A percentile compares a stretch with the other conserved stretches of the same genome.
Evolutionary conservation across 2,888 invertebrate species (phyloP).

Genomic region (Xestia xanthographa): DNA sequence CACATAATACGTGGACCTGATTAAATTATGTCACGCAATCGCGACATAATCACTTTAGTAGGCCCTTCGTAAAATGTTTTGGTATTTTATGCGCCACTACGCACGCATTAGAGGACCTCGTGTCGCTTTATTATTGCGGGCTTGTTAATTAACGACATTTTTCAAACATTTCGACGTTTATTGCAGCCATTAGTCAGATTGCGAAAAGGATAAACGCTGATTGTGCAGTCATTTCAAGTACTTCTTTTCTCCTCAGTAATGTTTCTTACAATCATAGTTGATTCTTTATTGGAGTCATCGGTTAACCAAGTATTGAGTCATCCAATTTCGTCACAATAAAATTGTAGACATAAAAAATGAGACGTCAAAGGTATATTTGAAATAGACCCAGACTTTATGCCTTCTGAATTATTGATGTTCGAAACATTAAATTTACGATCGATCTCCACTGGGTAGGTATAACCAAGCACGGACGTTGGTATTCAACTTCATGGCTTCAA

Average conservation of each 20-base stretch:
- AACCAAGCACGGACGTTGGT: slow-evolving; percentile 49
- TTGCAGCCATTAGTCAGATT: slow-evolving; percentile 42
- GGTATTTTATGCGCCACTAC: slow-evolving; percentile 60
- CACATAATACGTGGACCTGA: slow-evolving; percentile 67
- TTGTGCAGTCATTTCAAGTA: slow-evolving; percentile 8
- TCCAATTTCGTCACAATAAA: neutral
- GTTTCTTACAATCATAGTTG: neutral
- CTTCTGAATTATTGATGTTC: slow-evolving; percentile 58
- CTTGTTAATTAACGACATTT: slow-evolving; percentile 53
- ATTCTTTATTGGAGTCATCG: slow-evolving; percentile 6
- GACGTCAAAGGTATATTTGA: neutral
- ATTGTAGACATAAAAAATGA: slow-evolving; percentile 2
- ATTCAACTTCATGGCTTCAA: slow-evolving; percentile 59
- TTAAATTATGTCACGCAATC: slow-evolving; percentile 77
- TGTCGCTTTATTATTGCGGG: slow-evolving; percentile 43
- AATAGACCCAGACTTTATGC: slow-evolving; percentile 26
- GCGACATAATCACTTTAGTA: slow-evolving; percentile 71
- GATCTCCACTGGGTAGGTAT: slow-evolving; percentile 28
- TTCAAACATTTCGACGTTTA: slow-evolving; percentile 32
- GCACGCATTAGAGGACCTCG: slow-evolving; percentile 52
- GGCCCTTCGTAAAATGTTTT: slow-evolving; percentile 67
- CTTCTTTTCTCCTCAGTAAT: neutral
- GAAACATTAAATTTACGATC: slow-evolving; percentile 49
- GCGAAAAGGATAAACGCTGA: slow-evolving; percentile 34
- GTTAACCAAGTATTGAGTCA: neutral